Conservation (phyloP, 2,888 invertebrate genomes). For the Dinocampus coccinellae region DNA sequence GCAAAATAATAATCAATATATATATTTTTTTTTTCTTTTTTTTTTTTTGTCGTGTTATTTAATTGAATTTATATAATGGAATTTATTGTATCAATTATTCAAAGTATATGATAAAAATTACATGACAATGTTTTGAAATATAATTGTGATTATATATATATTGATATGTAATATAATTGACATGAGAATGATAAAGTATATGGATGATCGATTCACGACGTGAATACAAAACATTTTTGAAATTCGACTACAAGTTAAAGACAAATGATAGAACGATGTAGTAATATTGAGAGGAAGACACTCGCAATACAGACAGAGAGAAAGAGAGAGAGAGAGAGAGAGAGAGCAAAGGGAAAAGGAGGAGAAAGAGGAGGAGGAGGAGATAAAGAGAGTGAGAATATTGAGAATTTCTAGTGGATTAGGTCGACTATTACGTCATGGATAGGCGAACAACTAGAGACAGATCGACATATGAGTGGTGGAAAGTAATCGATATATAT, state of each 20-base stretch:
- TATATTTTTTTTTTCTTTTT: not conserved
- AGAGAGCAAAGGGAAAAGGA: no score
- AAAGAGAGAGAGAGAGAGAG: no score
- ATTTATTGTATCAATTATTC: not conserved
- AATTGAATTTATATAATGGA: not conserved
- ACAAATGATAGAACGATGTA: not conserved
- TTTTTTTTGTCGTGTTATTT: not conserved
- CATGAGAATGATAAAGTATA: not conserved
- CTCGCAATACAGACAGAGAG: no score
- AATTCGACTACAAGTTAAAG: conserved; percentile 2
- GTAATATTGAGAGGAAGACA: not conserved
- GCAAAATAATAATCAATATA: not conserved
- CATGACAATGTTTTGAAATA: not conserved
- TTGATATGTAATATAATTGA: not conserved
- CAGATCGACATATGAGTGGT: conserved; percentile 15
- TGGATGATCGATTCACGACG: conserved; percentile 14
- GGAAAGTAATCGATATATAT: no score
- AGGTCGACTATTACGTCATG: conserved; percentile 21
- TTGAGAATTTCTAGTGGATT: conserved; percentile 21
- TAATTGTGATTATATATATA: not conserved
- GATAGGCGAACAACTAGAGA: not conserved
- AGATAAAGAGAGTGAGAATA: no score
- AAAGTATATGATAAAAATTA: not conserved
- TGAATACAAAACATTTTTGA: conserved; percentile 1
- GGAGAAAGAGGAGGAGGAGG: no score